phyloP scores from a whole-genome alignment of 2,888 invertebrate species.

The Oscheius onirici region DNA sequence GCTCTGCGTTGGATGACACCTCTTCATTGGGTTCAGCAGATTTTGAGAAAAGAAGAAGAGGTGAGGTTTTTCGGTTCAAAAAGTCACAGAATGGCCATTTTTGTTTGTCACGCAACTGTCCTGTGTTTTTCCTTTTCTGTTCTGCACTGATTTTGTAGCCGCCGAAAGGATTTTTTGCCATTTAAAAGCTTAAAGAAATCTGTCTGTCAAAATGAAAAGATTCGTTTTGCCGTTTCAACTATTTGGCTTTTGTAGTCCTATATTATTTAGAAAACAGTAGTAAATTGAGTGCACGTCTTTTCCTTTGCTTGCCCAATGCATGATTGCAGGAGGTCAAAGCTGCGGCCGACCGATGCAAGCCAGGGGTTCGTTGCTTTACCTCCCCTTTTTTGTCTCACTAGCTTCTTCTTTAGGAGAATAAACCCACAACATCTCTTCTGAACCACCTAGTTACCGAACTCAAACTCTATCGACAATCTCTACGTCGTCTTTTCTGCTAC shows the following conservation, averaged over 20 bases:
- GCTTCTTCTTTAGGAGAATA: constrained; percentile 32
- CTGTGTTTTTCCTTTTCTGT: no score
- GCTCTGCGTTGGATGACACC: constrained; percentile 61
- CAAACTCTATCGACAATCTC: constrained; percentile 47
- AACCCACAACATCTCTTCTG: constrained; percentile 52
- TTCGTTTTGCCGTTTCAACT: no score
- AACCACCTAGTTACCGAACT: constrained; percentile 53
- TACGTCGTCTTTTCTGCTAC: constrained; percentile 54
- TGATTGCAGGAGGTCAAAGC: constrained; percentile 4
- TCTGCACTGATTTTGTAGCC: no score
- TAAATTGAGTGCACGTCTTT: no score
- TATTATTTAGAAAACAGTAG: no score
- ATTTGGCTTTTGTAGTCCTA: no score
- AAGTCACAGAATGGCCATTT: not conserved
- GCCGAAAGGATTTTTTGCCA: no score
- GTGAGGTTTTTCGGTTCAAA: constrained; percentile 16
- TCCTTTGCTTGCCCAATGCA: not conserved
- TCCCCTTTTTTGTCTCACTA: not conserved
- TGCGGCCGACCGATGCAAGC: not conserved
- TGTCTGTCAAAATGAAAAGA: no score
- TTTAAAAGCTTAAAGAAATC: no score
- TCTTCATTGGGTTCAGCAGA: constrained; percentile 60
- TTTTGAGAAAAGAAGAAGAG: constrained; percentile 53
- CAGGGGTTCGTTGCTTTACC: not conserved
- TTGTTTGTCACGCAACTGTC: not conserved